Conservation (phyloP, 2,888 invertebrate species). For the Pseudoips prasinana region DNA sequence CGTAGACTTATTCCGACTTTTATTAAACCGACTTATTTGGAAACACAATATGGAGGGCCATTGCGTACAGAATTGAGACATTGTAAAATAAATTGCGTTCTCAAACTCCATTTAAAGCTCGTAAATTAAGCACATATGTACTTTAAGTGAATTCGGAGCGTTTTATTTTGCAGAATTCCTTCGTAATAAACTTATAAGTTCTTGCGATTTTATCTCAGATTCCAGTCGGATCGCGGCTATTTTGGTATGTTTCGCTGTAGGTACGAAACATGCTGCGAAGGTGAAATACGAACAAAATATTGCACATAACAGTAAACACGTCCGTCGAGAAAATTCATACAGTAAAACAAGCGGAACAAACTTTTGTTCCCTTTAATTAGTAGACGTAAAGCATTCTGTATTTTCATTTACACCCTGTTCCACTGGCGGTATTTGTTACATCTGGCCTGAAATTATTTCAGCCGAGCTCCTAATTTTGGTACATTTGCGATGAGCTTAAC, state of each 20-base stretch:
- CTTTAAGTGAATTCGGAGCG: background rate
- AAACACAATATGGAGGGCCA: conserved; percentile 45
- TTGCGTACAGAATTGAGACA: conserved; percentile 30
- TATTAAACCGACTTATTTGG: conserved; percentile 67
- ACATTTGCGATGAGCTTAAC: conserved; percentile 80
- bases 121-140: conserved; percentile 1
- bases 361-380: conserved; percentile 38
- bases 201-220: background rate
- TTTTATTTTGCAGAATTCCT: background rate
- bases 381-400: conserved; percentile 39
- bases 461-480: conserved; percentile 77
- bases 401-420: conserved; percentile 44
- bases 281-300: conserved; percentile 5
- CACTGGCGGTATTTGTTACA: conserved; percentile 54
- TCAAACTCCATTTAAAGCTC: conserved; percentile 20
- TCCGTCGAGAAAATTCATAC: conserved; percentile 18
- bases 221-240: background rate
- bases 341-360: conserved; percentile 19
- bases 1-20: conserved; percentile 55
- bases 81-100: conserved; percentile 26
- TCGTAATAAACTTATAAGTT: background rate
- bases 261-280: conserved; percentile 4
- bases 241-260: conserved; percentile 15
- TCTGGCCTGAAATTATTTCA: conserved; percentile 77
- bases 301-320: conserved; percentile 7